These are phyloP conservation scores for Platorchestia sp. DNA, from an alignment of 1,140 invertebrate species.

Conservation along the genomic window DNA sequence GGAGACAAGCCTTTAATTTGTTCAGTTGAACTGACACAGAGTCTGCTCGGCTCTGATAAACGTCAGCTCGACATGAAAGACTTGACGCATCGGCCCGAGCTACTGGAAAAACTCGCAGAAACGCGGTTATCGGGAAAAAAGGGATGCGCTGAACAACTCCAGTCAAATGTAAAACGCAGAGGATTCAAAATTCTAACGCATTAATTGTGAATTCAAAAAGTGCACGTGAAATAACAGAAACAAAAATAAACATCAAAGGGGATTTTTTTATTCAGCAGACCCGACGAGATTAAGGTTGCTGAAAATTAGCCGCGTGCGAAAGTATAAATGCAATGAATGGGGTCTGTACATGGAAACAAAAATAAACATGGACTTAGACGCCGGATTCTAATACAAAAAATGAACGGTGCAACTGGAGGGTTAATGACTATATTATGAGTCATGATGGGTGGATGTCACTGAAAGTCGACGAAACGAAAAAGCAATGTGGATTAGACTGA, in stretches of 20 bases:
- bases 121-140: not conserved
- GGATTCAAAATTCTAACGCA: not conserved
- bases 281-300: too few relatives aligned
- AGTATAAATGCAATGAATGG: too few relatives aligned
- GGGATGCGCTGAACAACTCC: not conserved
- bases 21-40: not conserved
- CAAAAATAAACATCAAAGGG: not conserved
- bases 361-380: not conserved
- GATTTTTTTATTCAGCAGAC: not conserved
- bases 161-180: not conserved
- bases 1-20: not conserved
- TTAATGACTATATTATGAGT: not conserved
- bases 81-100: not conserved
- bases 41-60: not conserved
- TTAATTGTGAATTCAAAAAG: not conserved
- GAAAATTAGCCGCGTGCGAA: too few relatives aligned
- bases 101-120: not conserved
- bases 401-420: not conserved
- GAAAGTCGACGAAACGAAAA: not conserved
- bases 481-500: not conserved
- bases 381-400: not conserved
- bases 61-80: not conserved
- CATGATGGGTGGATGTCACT: not conserved
- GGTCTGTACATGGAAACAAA: too few relatives aligned
- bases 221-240: not conserved